Evolutionary conservation across 2,797 vertebrate species (phyloP).

Genomic region (Carduelis carduelis): DNA sequence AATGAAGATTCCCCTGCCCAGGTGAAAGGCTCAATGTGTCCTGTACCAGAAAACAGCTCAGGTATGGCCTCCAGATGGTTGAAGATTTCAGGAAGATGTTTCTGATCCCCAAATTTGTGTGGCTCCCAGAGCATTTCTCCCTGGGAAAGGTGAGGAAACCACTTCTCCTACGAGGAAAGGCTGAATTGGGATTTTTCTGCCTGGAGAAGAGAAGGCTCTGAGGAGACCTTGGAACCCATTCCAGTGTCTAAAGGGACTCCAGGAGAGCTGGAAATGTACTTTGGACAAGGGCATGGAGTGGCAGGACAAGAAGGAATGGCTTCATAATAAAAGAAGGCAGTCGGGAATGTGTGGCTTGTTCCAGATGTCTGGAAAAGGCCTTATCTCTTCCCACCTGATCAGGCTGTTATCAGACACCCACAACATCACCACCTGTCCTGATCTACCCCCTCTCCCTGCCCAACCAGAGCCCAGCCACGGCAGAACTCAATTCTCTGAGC

Average conservation of each 20-base stretch:
- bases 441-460: neutral
- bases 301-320: neutral
- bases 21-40: neutral
- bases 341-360: neutral
- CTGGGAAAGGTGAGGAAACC: neutral
- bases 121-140: neutral
- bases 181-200: neutral
- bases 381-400: no score
- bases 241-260: neutral
- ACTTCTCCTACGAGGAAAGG: neutral
- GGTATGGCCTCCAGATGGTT: neutral
- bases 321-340: neutral
- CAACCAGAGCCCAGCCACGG: neutral
- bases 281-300: neutral
- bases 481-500: neutral
- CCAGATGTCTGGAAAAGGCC: neutral
- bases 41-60: neutral
- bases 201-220: neutral
- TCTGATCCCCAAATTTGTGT: neutral
- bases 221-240: fast-evolving
- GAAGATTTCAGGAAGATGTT: neutral
- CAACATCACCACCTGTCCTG: neutral
- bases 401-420: neutral
- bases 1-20: neutral
- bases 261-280: neutral